Evolutionary conservation across 35 echinoderm and acorn worm species (phyloP).

Genomic region (Anneissia japonica): DNA sequence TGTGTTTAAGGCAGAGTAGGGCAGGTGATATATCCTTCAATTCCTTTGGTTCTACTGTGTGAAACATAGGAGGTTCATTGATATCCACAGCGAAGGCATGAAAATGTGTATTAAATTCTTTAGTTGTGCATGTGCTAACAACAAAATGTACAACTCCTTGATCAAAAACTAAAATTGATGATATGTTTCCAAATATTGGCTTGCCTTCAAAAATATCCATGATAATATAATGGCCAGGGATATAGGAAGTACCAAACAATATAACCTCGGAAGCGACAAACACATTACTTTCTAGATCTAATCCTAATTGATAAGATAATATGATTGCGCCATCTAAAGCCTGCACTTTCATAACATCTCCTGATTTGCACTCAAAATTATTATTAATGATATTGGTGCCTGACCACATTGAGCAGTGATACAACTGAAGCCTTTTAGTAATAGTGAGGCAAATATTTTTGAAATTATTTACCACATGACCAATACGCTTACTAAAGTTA

Average conservation of each 20-base stretch:
- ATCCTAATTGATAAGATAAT: neutral
- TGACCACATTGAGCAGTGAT: neutral
- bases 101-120: too few relatives aligned
- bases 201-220: neutral
- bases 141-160: neutral
- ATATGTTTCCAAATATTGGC: neutral
- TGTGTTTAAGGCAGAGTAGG: too few relatives aligned
- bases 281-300: neutral
- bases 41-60: too few relatives aligned
- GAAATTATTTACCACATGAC: neutral
- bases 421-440: neutral
- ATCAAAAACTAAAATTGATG: neutral
- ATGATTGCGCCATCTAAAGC: neutral
- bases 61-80: too few relatives aligned
- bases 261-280: neutral
- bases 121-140: neutral
- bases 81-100: too few relatives aligned
- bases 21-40: too few relatives aligned
- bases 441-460: neutral
- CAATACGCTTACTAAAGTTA: neutral
- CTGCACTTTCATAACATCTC: neutral
- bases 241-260: neutral
- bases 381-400: neutral
- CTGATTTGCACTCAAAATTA: neutral
- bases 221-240: neutral